phyloP scores from a whole-genome alignment of 2,888 invertebrate genomes.

The Lathronympha strigana region DNA sequence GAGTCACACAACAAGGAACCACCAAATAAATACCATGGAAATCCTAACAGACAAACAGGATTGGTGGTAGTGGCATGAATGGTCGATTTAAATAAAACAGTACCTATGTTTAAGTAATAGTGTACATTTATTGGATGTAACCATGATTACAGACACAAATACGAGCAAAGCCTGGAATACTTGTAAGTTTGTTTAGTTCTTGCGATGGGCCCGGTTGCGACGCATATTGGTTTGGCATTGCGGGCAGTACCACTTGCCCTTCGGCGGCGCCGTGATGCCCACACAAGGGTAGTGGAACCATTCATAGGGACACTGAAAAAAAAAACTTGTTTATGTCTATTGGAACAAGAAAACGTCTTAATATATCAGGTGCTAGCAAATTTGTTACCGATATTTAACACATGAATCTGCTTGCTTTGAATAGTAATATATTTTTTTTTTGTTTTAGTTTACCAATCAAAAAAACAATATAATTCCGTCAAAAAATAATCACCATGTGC shows the following conservation, averaged over 20 bases:
- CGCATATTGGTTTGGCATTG: slow-evolving; percentile 96
- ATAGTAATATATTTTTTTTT: too few relatives aligned
- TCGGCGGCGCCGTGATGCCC: slow-evolving; percentile 97
- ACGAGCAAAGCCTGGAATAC: neutral
- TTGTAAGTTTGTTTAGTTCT: slow-evolving; percentile 82
- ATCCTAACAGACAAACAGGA: too few relatives aligned
- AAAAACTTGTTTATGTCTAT: slow-evolving; percentile 2
- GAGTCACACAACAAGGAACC: too few relatives aligned
- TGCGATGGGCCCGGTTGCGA: slow-evolving; percentile 90
- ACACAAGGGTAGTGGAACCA: slow-evolving; percentile 99
- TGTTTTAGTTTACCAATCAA: too few relatives aligned
- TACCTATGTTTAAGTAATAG: neutral
- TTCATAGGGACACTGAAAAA: slow-evolving; percentile 95
- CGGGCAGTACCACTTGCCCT: slow-evolving; percentile 99
- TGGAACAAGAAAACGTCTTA: neutral
- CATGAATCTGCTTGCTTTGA: too few relatives aligned
- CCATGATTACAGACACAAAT: slow-evolving; percentile 29
- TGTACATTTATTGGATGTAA: slow-evolving; percentile 24
- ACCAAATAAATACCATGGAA: too few relatives aligned
- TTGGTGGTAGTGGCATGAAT: too few relatives aligned
- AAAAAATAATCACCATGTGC: too few relatives aligned
- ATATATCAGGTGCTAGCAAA: too few relatives aligned
- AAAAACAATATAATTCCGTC: too few relatives aligned
- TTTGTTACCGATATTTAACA: too few relatives aligned
- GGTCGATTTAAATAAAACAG: slow-evolving; percentile 2